These are phyloP conservation scores for Tragelaphus buxtoni DNA, from an alignment of 2,113 vertebrate genomes.

Conservation along the genomic window DNA sequence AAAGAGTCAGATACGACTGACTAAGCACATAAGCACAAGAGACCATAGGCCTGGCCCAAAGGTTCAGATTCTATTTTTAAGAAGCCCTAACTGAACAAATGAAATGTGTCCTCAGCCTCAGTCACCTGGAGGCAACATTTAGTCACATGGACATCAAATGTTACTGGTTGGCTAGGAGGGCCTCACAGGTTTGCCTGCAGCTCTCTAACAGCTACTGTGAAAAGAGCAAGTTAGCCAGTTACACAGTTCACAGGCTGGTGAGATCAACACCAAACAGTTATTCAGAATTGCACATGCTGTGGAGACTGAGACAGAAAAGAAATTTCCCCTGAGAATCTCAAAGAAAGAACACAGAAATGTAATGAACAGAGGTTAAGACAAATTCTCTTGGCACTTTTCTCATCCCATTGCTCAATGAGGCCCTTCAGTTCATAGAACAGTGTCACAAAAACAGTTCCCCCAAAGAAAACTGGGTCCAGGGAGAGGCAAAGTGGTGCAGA, in stretches of 20 bases:
- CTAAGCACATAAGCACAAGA: neutral
- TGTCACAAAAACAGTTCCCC: neutral
- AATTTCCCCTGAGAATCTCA: neutral
- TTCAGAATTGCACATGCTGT: neutral
- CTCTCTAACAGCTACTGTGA: neutral
- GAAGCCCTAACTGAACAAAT: neutral
- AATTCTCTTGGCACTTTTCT: neutral
- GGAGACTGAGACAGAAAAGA: neutral
- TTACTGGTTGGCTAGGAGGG: neutral
- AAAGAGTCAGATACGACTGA: neutral
- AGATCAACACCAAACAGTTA: neutral
- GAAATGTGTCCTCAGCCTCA: neutral
- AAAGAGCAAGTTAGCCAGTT: neutral
- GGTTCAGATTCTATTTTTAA: neutral
- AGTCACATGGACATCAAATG: neutral
- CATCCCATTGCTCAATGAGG: neutral
- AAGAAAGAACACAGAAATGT: neutral
- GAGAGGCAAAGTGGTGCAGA: neutral
- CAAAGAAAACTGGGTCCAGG: neutral
- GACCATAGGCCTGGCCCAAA: neutral
- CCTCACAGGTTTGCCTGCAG: neutral
- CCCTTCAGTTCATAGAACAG: neutral
- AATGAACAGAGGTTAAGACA: neutral
- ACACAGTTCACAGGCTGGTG: neutral
- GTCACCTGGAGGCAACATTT: neutral